phyloP scores from a whole-genome alignment of 1,140 invertebrate genomes.

The Monomorium pharaonis region DNA sequence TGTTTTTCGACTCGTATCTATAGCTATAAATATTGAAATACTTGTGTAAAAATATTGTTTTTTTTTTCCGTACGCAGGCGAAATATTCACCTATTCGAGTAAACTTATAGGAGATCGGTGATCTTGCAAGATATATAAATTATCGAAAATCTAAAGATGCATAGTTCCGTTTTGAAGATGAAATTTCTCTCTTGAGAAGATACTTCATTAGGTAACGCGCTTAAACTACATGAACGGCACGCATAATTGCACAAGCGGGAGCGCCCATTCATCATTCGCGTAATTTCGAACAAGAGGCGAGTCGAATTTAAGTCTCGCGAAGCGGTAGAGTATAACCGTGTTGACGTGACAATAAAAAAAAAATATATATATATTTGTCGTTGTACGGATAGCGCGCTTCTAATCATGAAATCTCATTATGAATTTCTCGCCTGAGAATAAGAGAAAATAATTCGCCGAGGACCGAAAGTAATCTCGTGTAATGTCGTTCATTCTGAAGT shows the following conservation, averaged over 20 bases:
- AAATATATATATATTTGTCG: slow-evolving; percentile 16
- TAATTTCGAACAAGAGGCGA: slow-evolving; percentile 14
- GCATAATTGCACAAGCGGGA: slow-evolving; percentile 24
- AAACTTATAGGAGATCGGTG: background rate
- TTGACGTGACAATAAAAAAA: background rate
- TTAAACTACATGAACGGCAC: slow-evolving; percentile 13
- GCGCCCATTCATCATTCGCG: slow-evolving; percentile 19
- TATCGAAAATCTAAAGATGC: background rate
- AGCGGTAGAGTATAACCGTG: background rate
- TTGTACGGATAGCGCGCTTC: background rate
- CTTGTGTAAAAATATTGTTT: too few species aligned
- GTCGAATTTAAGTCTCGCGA: background rate
- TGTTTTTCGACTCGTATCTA: too few species aligned
- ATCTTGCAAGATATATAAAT: background rate
- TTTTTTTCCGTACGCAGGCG: too few species aligned
- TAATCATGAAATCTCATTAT: slow-evolving; percentile 45
- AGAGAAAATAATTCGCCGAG: slow-evolving; percentile 35
- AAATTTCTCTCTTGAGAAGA: background rate
- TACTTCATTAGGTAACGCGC: background rate
- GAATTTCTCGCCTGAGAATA: slow-evolving; percentile 22
- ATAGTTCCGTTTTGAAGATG: background rate
- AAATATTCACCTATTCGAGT: background rate
- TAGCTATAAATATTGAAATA: too few species aligned
- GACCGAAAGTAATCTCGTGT: slow-evolving; percentile 47
- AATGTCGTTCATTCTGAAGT: slow-evolving; percentile 47